phyloP scores from a whole-genome alignment of 2,888 invertebrate species.

The Rutpela maculata region DNA sequence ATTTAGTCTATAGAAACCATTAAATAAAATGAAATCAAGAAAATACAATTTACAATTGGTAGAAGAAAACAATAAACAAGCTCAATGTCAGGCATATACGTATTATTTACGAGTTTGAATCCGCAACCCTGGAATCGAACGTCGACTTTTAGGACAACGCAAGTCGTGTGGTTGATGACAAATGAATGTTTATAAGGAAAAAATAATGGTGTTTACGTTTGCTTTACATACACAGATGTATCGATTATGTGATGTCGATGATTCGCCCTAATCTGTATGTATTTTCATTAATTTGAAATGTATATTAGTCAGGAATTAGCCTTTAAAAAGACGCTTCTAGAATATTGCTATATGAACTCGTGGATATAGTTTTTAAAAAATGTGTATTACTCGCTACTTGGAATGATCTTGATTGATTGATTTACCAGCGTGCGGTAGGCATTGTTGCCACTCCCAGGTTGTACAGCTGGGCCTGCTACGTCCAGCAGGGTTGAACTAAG shows the following conservation, averaged over 20 bases:
- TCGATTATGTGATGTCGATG: not conserved
- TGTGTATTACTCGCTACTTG: too few relatives aligned
- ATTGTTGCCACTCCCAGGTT: too few relatives aligned
- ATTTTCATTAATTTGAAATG: too few relatives aligned
- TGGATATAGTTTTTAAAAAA: too few relatives aligned
- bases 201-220: not conserved
- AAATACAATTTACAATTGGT: not conserved
- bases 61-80: constrained; percentile 20
- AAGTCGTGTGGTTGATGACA: constrained; percentile 5
- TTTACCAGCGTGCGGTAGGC: too few relatives aligned
- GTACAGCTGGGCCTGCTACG: too few relatives aligned
- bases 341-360: too few relatives aligned
- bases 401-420: too few relatives aligned
- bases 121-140: constrained; percentile 31
- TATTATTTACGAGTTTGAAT: constrained; percentile 9
- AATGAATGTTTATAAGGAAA: constrained; percentile 17
- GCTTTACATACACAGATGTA: not conserved
- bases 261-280: not conserved
- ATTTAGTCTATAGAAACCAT: not conserved
- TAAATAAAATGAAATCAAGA: not conserved
- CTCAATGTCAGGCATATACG: constrained; percentile 17
- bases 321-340: too few relatives aligned
- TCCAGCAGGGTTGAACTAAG: too few relatives aligned
- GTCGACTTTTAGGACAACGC: constrained; percentile 7
- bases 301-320: too few relatives aligned